Percentiles rank a stretch among this genome's conserved stretches.
These are phyloP conservation scores for Steinernema hermaphroditum DNA, from an alignment of 2,888 invertebrate species.

Conservation along the genomic window DNA sequence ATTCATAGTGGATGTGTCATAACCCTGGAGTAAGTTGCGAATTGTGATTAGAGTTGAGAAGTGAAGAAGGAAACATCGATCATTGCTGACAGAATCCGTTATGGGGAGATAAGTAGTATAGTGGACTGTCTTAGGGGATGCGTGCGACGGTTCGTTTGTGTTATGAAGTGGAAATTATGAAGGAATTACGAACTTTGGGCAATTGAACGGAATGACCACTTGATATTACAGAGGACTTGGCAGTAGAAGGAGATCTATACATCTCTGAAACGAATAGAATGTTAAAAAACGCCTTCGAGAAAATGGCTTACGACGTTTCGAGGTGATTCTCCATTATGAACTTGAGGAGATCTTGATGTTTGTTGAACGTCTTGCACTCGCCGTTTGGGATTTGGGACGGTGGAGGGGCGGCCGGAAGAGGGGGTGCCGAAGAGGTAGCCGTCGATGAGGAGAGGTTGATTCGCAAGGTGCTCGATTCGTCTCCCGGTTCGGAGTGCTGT, in stretches of 20 bases:
- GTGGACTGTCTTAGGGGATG: no score
- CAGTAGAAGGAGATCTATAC: conserved; percentile 27
- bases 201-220: conserved; percentile 6
- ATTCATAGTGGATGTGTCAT: neutral
- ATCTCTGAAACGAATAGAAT: conserved; percentile 2
- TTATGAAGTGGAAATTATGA: no score
- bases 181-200: conserved; percentile 11
- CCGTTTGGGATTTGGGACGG: conserved; percentile 37
- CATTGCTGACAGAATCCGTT: conserved; percentile 3
- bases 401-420: conserved; percentile 47
- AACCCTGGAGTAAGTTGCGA: conserved; percentile 15
- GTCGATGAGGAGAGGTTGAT: conserved; percentile 4
- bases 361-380: conserved; percentile 34
- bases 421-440: conserved; percentile 43
- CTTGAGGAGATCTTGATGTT: conserved; percentile 51
- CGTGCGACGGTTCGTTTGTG: no score
- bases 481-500: neutral
- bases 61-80: neutral
- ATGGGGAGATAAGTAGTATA: neutral
- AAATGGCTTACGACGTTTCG: conserved; percentile 58
- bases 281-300: neutral
- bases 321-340: conserved; percentile 61
- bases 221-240: neutral
- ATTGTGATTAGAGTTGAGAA: neutral
- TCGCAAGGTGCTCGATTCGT: neutral